Base-by-base conservation (phyloP, 2,888 invertebrate genomes). In the Thumatha senex region DNA sequence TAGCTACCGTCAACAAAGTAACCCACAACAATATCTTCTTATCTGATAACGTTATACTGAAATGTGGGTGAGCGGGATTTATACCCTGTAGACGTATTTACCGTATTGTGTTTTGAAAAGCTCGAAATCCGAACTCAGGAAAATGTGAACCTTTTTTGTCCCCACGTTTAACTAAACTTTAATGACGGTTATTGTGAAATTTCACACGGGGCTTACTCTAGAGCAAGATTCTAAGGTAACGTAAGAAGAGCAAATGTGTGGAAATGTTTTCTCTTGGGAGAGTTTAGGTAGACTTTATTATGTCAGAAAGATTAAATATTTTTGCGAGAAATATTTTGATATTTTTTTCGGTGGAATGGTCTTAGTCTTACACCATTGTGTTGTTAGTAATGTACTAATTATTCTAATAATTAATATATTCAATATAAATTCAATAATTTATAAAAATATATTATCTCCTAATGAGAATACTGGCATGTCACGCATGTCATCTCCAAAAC, bases 21-120 rank as follows among this genome's bases (percentile, higher is more conserved):
- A 33, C 36, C 43, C 42, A 24, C 43, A 46, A 64, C 47, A 54
- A 56, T 51, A 54, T 51, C 51, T 50, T 39, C 47, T 51, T 48
- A 47, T 53, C 48, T 48, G 51, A 51, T 56, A 50, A 44, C 15
- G 40, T 48, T 51, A n/a, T 12, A 51, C 36, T 40, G 15, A 47
- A 51, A 44, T 13, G 8, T 40, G 33, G 36, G 34, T 41, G 34
- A 40, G 13, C 9, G 40, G 31, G 43, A 53, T 49, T 49, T 58
- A 50, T 48, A 13, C 33, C 4, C 13, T 41, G 35, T 43, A 33
- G 15, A 18, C n/a, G 18, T 18, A 7, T 43, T 34, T 8, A 11
- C n/a, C 1, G 5, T n/a, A 38, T 38, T 36, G 45, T 42, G 18
- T n/a, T 15, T 31, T 30, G 36, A n/a, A 48, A 36, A 42, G 29